Evolutionary conservation across 2,113 vertebrate genomes (phyloP).

Genomic region (Aplodontia rufa): DNA sequence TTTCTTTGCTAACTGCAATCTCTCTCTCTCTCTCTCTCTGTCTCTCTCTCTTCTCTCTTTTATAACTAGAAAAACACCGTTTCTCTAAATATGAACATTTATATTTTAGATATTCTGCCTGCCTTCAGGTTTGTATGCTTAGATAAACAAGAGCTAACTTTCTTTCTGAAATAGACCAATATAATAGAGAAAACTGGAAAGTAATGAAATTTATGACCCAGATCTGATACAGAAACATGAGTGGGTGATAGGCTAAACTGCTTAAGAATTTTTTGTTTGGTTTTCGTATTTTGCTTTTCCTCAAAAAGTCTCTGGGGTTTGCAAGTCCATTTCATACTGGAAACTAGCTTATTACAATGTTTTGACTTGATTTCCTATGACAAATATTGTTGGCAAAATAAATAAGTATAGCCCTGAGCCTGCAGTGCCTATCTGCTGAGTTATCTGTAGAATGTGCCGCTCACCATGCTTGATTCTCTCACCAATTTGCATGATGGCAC

Average conservation of each 20-base stretch:
- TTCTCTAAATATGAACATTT: slow-evolving; percentile 48
- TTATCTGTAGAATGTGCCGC: neutral
- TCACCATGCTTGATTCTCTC: neutral
- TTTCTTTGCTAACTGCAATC: neutral
- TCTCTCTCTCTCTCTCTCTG: neutral
- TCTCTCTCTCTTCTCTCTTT: neutral
- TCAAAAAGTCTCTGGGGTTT: slow-evolving; percentile 54
- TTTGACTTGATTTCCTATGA: slow-evolving; percentile 58
- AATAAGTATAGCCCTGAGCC: neutral
- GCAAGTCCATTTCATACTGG: slow-evolving; percentile 52
- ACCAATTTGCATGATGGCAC: neutral
- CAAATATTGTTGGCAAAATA: slow-evolving; percentile 32
- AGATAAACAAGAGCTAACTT: slow-evolving; percentile 60
- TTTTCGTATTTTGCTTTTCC: slow-evolving; percentile 38
- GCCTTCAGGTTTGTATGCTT: slow-evolving; percentile 17
- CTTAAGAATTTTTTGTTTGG: slow-evolving; percentile 27
- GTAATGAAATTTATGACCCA: slow-evolving; percentile 75
- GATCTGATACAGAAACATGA: slow-evolving; percentile 68
- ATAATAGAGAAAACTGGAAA: slow-evolving; percentile 52
- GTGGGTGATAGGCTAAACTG: slow-evolving; percentile 60
- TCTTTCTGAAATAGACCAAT: slow-evolving; percentile 39
- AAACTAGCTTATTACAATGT: slow-evolving; percentile 62
- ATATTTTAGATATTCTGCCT: slow-evolving; percentile 57
- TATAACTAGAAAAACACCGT: neutral
- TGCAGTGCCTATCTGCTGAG: neutral